Evolutionary conservation across 2,113 vertebrate species (phyloP).

Genomic region (Etia nguti): DNA sequence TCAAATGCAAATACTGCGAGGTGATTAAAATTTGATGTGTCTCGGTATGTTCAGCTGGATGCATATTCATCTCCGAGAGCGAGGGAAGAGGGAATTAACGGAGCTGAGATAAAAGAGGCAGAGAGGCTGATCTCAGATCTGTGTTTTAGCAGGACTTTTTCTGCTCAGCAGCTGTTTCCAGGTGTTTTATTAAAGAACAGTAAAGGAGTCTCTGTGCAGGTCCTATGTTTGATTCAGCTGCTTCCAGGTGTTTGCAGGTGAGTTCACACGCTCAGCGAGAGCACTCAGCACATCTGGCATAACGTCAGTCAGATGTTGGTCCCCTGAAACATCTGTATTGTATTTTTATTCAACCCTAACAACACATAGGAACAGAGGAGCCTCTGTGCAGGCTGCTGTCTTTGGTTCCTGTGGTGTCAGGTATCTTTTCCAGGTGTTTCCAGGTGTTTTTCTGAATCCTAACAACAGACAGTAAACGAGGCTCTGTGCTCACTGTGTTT

Average conservation of each 20-base stretch:
- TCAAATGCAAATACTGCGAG: slow-evolving; percentile 91
- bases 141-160: background rate
- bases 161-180: background rate
- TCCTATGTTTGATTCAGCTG: background rate
- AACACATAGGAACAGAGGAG: background rate
- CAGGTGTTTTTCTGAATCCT: background rate
- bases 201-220: background rate
- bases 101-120: background rate
- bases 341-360: background rate
- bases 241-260: background rate
- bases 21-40: slow-evolving; percentile 96
- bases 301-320: background rate
- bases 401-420: background rate
- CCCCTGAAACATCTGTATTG: background rate
- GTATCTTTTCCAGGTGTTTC: background rate
- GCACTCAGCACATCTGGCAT: background rate
- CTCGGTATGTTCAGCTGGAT: slow-evolving; percentile 88
- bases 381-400: background rate
- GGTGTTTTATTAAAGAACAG: background rate
- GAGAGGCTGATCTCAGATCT: background rate
- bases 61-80: slow-evolving; percentile 72
- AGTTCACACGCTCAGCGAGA: background rate
- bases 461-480: background rate
- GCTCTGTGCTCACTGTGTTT: background rate
- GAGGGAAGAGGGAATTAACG: background rate